Percentiles rank a stretch among this genome's conserved stretches.
These are phyloP conservation scores for Muscicapa comitata DNA, from an alignment of 2,797 vertebrate species.

Conservation along the genomic window DNA sequence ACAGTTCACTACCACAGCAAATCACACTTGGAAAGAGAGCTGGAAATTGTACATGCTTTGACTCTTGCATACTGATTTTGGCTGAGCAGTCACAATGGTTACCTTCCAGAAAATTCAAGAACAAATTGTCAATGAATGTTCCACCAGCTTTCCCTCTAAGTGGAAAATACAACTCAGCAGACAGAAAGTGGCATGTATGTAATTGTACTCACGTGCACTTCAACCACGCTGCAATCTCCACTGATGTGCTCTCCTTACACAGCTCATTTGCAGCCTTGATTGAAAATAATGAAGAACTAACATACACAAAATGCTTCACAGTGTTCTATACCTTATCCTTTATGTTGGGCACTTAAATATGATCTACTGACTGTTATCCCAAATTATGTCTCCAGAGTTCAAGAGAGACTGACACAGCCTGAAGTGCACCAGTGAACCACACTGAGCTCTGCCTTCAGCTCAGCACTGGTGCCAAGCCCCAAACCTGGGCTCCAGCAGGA, in stretches of 20 bases:
- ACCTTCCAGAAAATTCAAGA: constrained; percentile 4
- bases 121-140: neutral
- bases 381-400: neutral
- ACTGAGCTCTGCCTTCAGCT: neutral
- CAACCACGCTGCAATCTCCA: neutral
- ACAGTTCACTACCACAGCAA: neutral
- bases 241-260: neutral
- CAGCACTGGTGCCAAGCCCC: neutral
- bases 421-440: fast-evolving
- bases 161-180: neutral
- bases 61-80: neutral
- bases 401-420: fast-evolving
- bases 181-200: neutral
- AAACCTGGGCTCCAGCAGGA: neutral
- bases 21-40: neutral
- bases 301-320: neutral
- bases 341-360: neutral
- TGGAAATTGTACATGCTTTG: neutral
- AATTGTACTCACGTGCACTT: neutral
- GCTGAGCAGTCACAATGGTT: neutral
- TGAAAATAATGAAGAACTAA: neutral
- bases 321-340: neutral
- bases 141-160: neutral
- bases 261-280: constrained; percentile 17
- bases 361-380: neutral